These are phyloP conservation scores for Ovis canadensis DNA, from an alignment of 2,113 vertebrate genomes.

Conservation along the genomic window DNA sequence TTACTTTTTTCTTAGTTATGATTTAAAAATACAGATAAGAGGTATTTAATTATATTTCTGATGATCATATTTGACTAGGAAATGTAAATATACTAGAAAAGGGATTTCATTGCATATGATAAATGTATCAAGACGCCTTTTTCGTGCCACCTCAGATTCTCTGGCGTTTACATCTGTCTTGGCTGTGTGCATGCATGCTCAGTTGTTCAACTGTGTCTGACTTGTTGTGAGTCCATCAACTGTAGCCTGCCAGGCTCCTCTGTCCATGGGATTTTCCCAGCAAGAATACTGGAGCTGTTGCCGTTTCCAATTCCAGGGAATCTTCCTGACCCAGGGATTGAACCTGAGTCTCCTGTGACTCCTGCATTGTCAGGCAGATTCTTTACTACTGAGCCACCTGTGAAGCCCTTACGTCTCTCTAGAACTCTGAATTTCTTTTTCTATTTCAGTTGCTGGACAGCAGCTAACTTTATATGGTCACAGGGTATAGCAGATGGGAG, in stretches of 20 bases:
- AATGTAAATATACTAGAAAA: neutral
- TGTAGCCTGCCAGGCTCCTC: neutral
- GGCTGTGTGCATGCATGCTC: neutral
- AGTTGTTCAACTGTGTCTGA: neutral
- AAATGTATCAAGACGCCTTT: neutral
- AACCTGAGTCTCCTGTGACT: neutral
- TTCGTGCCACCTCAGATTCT: neutral
- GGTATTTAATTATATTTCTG: conserved; percentile 2
- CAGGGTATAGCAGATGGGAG: neutral
- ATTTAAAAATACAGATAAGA: neutral
- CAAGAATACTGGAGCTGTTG: neutral
- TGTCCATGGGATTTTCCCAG: neutral
- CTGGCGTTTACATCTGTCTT: neutral
- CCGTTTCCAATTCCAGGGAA: neutral
- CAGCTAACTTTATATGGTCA: neutral
- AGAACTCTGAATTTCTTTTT: neutral
- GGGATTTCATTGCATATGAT: neutral
- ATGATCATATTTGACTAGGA: neutral
- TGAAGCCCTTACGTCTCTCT: neutral
- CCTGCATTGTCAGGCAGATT: neutral
- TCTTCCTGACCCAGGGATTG: neutral
- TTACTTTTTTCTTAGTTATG: neutral
- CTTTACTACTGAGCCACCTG: neutral
- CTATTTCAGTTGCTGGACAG: neutral
- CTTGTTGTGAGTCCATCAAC: neutral